phyloP scores from a whole-genome alignment of 2,888 invertebrate genomes.

The Drosophila paracracens region DNA sequence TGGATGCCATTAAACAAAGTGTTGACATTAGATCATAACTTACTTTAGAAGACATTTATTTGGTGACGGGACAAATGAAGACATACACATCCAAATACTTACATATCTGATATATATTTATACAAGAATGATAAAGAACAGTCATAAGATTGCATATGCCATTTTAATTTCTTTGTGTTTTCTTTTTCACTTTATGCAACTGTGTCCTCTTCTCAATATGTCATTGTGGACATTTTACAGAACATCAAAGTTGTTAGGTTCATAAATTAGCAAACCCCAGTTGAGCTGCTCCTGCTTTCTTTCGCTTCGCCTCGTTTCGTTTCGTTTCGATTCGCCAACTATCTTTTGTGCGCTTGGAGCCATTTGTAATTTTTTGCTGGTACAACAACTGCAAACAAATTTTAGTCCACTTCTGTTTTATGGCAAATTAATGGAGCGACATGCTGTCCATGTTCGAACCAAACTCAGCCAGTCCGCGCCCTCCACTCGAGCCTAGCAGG shows the following conservation, averaged over 20 bases:
- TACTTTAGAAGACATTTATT: neutral
- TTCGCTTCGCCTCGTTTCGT: slow-evolving; percentile 11
- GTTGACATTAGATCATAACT: slow-evolving; percentile 33
- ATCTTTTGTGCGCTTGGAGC: slow-evolving; percentile 36
- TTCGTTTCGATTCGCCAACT: slow-evolving; percentile 21
- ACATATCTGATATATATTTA: neutral
- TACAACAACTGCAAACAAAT: slow-evolving; percentile 75
- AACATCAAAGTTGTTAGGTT: slow-evolving; percentile 67
- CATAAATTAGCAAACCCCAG: slow-evolving; percentile 66
- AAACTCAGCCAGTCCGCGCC: slow-evolving; percentile 20
- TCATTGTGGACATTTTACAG: slow-evolving; percentile 73
- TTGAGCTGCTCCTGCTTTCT: slow-evolving; percentile 11
- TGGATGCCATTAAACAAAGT: slow-evolving; percentile 34
- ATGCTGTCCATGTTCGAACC: slow-evolving; percentile 70
- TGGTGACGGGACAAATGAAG: neutral
- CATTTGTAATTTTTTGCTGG: slow-evolving; percentile 73
- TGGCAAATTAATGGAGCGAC: slow-evolving; percentile 82
- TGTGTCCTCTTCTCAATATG: slow-evolving; percentile 47
- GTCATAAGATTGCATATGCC: neutral
- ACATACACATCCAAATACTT: neutral
- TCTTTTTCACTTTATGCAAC: neutral
- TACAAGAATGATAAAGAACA: neutral
- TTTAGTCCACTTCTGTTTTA: slow-evolving; percentile 83
- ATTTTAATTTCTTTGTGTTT: slow-evolving; percentile 3
- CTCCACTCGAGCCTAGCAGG: slow-evolving; percentile 71